Percentiles rank a stretch among this genome's conserved stretches.
phyloP scores from a whole-genome alignment of 2,797 vertebrate genomes.

The Hybognathus amarus region DNA sequence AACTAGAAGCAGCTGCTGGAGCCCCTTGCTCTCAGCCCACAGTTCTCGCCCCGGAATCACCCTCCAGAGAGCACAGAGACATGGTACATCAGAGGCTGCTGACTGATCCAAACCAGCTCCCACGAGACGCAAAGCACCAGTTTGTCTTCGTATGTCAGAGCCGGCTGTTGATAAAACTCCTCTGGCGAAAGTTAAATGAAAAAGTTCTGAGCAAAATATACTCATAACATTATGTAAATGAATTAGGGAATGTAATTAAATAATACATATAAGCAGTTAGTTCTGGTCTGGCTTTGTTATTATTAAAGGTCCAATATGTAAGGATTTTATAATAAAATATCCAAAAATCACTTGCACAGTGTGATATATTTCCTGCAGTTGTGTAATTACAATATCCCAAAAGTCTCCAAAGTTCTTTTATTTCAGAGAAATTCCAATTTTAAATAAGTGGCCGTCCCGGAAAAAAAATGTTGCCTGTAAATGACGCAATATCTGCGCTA shows the following conservation, averaged over 20 bases:
- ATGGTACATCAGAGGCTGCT: conserved; percentile 64
- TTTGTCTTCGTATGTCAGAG: conserved; percentile 65
- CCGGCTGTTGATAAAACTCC: conserved; percentile 55
- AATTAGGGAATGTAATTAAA: neutral
- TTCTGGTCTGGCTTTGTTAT: neutral
- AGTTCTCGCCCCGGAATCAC: conserved; percentile 57
- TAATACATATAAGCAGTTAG: neutral
- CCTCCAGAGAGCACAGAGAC: conserved; percentile 64
- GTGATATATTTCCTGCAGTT: too few species aligned
- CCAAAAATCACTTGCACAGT: too few species aligned
- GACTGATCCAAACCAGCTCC: conserved; percentile 68
- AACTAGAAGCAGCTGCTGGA: conserved; percentile 57
- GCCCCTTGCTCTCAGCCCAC: conserved; percentile 12
- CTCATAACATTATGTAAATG: neutral
- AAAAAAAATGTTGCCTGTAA: too few species aligned
- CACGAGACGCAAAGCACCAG: conserved; percentile 59
- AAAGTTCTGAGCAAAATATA: neutral
- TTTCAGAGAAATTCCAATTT: too few species aligned
- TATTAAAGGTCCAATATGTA: too few species aligned
- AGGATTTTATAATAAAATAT: too few species aligned
- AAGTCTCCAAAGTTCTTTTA: too few species aligned
- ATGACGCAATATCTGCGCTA: too few species aligned
- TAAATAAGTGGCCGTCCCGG: too few species aligned
- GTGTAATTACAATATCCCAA: too few species aligned
- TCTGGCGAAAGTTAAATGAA: conserved; percentile 7